phyloP scores from a whole-genome alignment of 2,113 vertebrate species.

The Antennarius striatus region DNA sequence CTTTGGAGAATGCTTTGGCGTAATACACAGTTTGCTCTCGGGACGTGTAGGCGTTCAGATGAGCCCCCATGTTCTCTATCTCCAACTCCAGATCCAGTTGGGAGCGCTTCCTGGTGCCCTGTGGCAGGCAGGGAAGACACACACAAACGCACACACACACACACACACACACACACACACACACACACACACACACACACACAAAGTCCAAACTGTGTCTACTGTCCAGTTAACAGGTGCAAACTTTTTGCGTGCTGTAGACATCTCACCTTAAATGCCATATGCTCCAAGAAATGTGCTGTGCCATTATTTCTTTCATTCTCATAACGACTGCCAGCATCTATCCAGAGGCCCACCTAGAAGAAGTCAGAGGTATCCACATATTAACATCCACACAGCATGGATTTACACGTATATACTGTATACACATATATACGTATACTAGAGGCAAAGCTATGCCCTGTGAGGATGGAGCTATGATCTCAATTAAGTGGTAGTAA shows the following conservation, averaged over 20 bases:
- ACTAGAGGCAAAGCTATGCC: too few species aligned
- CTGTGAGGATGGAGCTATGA: background rate
- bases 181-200: background rate
- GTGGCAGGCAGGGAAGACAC: constrained; percentile 8
- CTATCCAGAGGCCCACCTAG: constrained; percentile 98
- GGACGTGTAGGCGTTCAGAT: constrained; percentile 96
- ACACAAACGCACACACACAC: constrained; percentile 9
- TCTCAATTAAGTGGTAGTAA: background rate
- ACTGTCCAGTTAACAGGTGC: too few species aligned
- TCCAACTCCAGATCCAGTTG: constrained; percentile 97
- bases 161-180: constrained; percentile 1
- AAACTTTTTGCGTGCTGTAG: too few species aligned
- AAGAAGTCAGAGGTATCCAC: background rate
- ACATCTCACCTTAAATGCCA: constrained; percentile 94
- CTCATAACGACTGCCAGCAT: constrained; percentile 97
- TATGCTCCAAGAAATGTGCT: constrained; percentile 97
- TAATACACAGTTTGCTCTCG: constrained; percentile 98
- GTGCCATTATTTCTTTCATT: constrained; percentile 97
- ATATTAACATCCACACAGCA: background rate
- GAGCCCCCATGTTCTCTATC: constrained; percentile 99
- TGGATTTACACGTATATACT: too few species aligned
- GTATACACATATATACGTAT: too few species aligned
- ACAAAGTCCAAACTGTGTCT: too few species aligned
- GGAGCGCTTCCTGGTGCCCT: constrained; percentile 97
- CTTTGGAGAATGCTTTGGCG: constrained; percentile 96